These are phyloP conservation scores for Tarsius wallacei DNA, from an alignment of 2,797 vertebrate species.

Conservation along the genomic window DNA sequence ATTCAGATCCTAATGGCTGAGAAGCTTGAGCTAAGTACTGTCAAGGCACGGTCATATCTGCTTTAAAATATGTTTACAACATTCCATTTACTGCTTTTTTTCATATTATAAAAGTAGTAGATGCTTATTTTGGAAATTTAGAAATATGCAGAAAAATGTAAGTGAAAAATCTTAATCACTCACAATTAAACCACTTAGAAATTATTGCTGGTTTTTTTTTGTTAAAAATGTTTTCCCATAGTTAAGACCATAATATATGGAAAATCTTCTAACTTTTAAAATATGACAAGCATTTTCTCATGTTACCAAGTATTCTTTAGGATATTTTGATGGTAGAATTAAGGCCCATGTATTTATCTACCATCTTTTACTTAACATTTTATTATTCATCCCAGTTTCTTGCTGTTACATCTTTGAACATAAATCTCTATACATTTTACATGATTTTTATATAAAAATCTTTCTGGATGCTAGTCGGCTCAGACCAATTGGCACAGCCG, in stretches of 20 bases:
- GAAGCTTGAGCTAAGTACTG: background rate
- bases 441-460: constrained; percentile 30
- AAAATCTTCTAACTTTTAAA: constrained; percentile 4
- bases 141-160: background rate
- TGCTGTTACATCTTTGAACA: background rate
- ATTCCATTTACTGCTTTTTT: background rate
- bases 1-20: background rate
- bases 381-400: background rate
- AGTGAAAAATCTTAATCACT: background rate
- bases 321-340: constrained; percentile 29
- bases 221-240: background rate
- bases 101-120: background rate
- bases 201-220: background rate
- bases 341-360: background rate
- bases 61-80: background rate
- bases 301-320: background rate
- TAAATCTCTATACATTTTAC: background rate
- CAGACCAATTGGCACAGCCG: background rate
- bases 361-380: background rate
- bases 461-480: background rate
- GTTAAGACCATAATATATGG: background rate
- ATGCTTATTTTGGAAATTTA: constrained; percentile 5
- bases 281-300: background rate
- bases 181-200: background rate
- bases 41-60: background rate